Evolutionary conservation across 92 coral and sea anemone species (phyloP).

Genomic region (Siderastrea radians): DNA sequence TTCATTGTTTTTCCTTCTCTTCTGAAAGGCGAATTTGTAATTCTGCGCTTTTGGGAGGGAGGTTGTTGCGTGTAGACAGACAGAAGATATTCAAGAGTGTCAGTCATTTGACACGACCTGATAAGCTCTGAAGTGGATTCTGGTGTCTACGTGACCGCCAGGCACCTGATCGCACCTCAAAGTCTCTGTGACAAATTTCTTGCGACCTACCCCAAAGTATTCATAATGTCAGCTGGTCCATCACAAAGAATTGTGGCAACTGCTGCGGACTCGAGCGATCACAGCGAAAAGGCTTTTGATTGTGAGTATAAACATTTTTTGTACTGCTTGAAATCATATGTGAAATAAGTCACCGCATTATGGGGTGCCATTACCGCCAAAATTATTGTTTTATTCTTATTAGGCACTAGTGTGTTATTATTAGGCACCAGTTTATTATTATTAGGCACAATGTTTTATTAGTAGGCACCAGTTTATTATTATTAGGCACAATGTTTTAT

Average conservation of each 20-base stretch:
- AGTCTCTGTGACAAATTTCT: background rate
- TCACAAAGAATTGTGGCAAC: constrained; percentile 54
- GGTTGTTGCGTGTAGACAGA: background rate
- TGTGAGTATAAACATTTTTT: constrained; percentile 47
- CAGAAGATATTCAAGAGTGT: background rate
- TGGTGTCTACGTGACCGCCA: background rate
- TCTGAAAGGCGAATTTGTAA: background rate
- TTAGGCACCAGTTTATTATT: no score
- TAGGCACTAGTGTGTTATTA: no score
- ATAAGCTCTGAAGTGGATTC: background rate
- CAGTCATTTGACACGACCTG: background rate
- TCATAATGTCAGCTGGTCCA: constrained; percentile 6
- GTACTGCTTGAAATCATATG: no score
- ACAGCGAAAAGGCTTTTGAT: constrained; percentile 72
- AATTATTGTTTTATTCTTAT: constrained; percentile 1
- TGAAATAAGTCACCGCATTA: background rate
- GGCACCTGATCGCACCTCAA: background rate
- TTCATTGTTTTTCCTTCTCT: background rate
- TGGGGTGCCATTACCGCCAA: background rate
- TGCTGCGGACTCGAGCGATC: constrained; percentile 69
- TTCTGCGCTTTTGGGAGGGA: background rate
- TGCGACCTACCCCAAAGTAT: background rate
- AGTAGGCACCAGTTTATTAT: no score
- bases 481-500: constrained; percentile 1
- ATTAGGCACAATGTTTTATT: no score